Evolutionary conservation across 2,888 invertebrate species (phyloP).

Genomic region (Drosophila imparisetae): DNA sequence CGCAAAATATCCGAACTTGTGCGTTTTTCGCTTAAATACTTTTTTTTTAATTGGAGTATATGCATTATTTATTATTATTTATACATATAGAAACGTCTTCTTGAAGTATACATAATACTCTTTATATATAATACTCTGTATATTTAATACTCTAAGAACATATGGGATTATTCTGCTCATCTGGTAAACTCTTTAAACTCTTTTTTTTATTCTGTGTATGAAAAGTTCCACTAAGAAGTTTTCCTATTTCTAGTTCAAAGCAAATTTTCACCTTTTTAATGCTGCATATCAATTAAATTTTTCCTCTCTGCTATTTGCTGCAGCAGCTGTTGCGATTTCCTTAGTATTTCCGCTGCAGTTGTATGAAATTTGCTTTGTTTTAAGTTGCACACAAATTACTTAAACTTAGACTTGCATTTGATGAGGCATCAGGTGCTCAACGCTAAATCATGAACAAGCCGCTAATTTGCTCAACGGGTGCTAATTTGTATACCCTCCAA

Average conservation of each 20-base stretch:
- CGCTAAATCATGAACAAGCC: constrained; percentile 52
- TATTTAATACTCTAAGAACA: neutral
- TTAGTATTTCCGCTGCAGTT: constrained; percentile 23
- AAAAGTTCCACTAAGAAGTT: neutral
- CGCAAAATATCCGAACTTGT: constrained; percentile 31
- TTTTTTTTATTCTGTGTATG: neutral
- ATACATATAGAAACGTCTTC: no score
- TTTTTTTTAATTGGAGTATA: neutral
- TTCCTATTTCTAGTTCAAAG: neutral
- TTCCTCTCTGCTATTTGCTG: constrained; percentile 2
- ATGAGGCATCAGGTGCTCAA: constrained; percentile 14
- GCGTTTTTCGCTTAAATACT: constrained; percentile 6
- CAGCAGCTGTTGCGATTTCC: constrained; percentile 25
- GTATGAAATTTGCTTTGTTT: constrained; percentile 25
- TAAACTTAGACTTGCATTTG: constrained; percentile 1
- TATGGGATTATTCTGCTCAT: neutral
- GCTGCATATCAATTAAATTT: neutral
- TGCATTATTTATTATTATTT: neutral
- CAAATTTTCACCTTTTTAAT: neutral
- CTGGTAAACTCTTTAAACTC: neutral
- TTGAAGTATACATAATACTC: no score
- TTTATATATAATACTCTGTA: neutral
- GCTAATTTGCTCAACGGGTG: constrained; percentile 62
- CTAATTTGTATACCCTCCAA: constrained; percentile 49
- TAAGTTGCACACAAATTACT: constrained; percentile 8